Evolutionary conservation across 2,888 invertebrate genomes (phyloP), one percentile per base, ranked within the genome.

Genomic region (Reticulitermes lucifugus): DNA sequence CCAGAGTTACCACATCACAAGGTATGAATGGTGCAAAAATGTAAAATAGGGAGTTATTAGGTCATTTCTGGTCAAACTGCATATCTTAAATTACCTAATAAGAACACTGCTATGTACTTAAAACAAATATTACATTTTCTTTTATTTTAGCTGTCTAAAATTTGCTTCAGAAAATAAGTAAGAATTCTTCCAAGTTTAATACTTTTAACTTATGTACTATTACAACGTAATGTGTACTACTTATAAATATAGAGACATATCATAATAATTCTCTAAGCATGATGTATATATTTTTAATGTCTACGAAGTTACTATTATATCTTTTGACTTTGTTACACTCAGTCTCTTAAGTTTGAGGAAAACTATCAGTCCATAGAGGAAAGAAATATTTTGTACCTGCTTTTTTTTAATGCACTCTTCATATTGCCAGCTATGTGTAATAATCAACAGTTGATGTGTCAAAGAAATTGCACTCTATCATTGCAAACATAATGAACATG

Each of bases 371-470:
- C 77, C 41, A 46, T 77, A 77, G 7, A 51, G 35, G 43, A 77
- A 71, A 83, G 79, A 65, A 70, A 70, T 85, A 79, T 85, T 85
- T 85, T 83, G 85, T 85, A 83, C 83, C 83, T 85, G 83, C 83
- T 75, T 80, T 83, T 80, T 83, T 83, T 85, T 77, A 77, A 41
- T 43, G 77, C 77, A 77, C 77, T 41, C 46, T 77, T 77, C 18
- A 77, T 77, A 77, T 77, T 77, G 77, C 77, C 35, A 77, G 77
- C 77, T 46, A 77, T 77, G 21, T 77, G 35, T 73, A 73, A 77
- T 46, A 77, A 77, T 6, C 14, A n/a, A n/a, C 46, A 46, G 77
- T n/a, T 46, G 35, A 77, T 41, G 41, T 46, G 41, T 73, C 25
- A 41, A 75, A 41, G 77, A 77, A 77, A 46, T 77, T 41, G 43